These are phyloP conservation scores for Sminthurinus signatus DNA, from an alignment of 1,140 invertebrate genomes.

Conservation along the genomic window DNA sequence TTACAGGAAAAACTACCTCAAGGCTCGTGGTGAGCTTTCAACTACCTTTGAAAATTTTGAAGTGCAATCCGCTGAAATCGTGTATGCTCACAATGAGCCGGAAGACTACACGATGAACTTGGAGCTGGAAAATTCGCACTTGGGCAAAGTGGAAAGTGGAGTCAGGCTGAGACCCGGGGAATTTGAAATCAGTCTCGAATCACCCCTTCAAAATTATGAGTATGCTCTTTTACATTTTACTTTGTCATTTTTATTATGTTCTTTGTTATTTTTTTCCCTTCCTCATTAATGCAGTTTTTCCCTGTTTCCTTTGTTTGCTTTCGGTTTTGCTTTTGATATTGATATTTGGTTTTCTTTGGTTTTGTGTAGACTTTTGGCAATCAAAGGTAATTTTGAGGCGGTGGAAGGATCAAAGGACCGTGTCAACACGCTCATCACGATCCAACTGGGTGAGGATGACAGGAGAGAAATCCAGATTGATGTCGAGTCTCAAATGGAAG, in stretches of 20 bases:
- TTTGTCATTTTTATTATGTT: no score
- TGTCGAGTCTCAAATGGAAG: constrained; percentile 25
- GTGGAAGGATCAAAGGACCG: not conserved
- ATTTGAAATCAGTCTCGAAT: constrained; percentile 29
- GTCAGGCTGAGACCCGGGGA: constrained; percentile 16
- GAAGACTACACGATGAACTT: constrained; percentile 21
- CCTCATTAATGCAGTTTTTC: no score
- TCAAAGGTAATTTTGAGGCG: not conserved
- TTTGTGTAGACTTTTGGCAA: not conserved
- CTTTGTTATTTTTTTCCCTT: no score
- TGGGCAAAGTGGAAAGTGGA: constrained; percentile 27
- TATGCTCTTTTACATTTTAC: no score
- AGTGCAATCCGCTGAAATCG: constrained; percentile 19
- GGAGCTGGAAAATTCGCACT: constrained; percentile 21
- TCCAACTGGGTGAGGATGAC: constrained; percentile 14
- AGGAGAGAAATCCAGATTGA: constrained; percentile 29
- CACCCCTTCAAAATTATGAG: constrained; percentile 26
- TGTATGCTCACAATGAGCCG: constrained; percentile 32
- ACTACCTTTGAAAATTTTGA: constrained; percentile 36
- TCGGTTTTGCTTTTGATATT: no score
- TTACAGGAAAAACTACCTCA: constrained; percentile 4
- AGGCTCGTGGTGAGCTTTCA: constrained; percentile 18
- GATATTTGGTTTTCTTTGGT: no score
- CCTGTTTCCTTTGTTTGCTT: no score
- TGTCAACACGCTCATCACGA: not conserved